Evolutionary conservation across 1,140 invertebrate species (phyloP).

Genomic region (Lordiphosa collinella): DNA sequence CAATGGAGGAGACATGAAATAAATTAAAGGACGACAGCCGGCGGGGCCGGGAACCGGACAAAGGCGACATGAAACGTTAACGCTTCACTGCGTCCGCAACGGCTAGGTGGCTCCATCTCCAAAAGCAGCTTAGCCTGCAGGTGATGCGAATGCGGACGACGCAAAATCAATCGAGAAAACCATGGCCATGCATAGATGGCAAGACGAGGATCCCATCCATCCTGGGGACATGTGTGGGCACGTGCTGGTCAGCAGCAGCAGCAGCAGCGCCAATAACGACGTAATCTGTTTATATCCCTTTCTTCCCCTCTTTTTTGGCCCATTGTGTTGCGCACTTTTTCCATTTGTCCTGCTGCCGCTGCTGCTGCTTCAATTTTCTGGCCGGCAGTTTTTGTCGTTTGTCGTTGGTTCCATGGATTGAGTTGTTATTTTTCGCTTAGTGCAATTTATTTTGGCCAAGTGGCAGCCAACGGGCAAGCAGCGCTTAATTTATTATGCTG

Average conservation of each 20-base stretch:
- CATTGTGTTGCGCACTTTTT: conserved; percentile 73
- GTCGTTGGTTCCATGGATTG: conserved; percentile 54
- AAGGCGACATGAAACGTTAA: conserved; percentile 62
- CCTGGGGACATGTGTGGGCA: conserved; percentile 65
- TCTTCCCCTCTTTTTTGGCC: conserved; percentile 47
- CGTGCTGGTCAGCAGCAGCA: conserved; percentile 55
- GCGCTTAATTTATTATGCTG: conserved; percentile 75
- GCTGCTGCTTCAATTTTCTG: conserved; percentile 73
- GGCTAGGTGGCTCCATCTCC: not conserved
- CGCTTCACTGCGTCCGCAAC: conserved; percentile 55
- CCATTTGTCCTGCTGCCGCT: conserved; percentile 51
- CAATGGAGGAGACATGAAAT: conserved; percentile 50
- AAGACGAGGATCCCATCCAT: conserved; percentile 21
- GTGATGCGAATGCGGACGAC: conserved; percentile 53
- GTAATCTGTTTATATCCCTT: conserved; percentile 77
- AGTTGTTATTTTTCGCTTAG: conserved; percentile 78
- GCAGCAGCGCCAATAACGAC: conserved; percentile 68
- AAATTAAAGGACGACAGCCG: conserved; percentile 36
- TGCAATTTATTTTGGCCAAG: conserved; percentile 77
- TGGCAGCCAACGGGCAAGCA: conserved; percentile 70
- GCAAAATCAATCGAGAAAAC: conserved; percentile 72
- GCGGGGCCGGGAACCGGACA: conserved; percentile 18
- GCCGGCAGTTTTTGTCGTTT: conserved; percentile 72
- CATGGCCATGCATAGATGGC: conserved; percentile 59
- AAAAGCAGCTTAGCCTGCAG: conserved; percentile 73